These are phyloP conservation scores for Urocolius indicus DNA, from an alignment of 2,113 vertebrate species.

Conservation along the genomic window DNA sequence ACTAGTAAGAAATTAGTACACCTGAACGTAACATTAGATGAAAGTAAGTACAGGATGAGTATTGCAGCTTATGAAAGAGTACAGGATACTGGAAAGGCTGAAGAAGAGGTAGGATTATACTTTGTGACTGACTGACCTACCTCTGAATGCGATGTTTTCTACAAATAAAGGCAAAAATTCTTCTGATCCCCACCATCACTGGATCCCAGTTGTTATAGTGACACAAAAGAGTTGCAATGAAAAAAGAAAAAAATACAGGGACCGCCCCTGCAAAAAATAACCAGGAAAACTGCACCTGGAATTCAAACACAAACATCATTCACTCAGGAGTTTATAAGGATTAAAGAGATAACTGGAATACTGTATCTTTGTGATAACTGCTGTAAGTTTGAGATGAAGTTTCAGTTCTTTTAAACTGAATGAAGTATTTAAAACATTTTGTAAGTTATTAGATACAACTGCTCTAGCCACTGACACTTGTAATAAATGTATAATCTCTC, in stretches of 20 bases:
- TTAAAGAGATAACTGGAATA: background rate
- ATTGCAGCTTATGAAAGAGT: background rate
- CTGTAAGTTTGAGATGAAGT: background rate
- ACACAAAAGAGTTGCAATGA: constrained; percentile 89
- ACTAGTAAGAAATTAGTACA: background rate
- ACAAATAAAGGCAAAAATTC: constrained; percentile 92
- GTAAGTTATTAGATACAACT: background rate
- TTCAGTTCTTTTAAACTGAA: background rate
- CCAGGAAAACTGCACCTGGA: constrained; percentile 94
- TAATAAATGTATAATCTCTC: background rate
- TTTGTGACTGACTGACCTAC: constrained; percentile 59
- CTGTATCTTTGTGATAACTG: background rate
- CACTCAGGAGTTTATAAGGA: background rate
- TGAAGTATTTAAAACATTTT: background rate
- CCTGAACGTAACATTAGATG: background rate
- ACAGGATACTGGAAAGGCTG: background rate
- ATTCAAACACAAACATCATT: constrained; percentile 45
- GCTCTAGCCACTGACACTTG: background rate
- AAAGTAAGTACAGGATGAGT: background rate
- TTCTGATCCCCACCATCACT: constrained; percentile 92
- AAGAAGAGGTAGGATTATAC: background rate
- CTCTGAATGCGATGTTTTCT: constrained; percentile 92
- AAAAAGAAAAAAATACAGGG: constrained; percentile 95
- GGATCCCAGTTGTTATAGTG: constrained; percentile 99
- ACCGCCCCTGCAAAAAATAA: constrained; percentile 93